phyloP scores from a whole-genome alignment of 2,888 invertebrate species.

The Chirona hameri region DNA sequence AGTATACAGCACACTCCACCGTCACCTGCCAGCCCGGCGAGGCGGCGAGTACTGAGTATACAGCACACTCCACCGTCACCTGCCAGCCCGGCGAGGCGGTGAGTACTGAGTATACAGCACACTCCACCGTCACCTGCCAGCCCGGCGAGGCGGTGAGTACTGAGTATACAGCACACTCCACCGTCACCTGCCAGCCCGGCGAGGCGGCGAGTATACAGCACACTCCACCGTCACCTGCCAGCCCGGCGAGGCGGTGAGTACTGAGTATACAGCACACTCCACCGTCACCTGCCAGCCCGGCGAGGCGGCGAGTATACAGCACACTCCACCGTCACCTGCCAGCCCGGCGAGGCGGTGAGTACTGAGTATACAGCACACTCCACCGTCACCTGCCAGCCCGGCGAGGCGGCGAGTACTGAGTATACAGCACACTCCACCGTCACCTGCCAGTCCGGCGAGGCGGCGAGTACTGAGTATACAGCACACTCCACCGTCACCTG shows the following conservation, averaged over 20 bases:
- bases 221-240: background rate
- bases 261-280: no score
- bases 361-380: no score
- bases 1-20: no score
- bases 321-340: no score
- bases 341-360: background rate
- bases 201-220: no score
- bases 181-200: background rate
- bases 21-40: constrained; percentile 4
- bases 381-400: background rate
- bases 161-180: no score
- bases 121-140: no score
- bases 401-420: no score
- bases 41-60: constrained; percentile 11
- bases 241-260: constrained; percentile 13
- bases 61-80: no score
- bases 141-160: background rate
- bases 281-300: background rate
- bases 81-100: background rate
- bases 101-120: no score
- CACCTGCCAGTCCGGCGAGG: background rate
- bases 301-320: no score
- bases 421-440: constrained; percentile 1
- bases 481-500: background rate
- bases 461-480: no score